Evolutionary conservation across 2,113 vertebrate genomes (phyloP).

Genomic region (Laterallus jamaicensis): DNA sequence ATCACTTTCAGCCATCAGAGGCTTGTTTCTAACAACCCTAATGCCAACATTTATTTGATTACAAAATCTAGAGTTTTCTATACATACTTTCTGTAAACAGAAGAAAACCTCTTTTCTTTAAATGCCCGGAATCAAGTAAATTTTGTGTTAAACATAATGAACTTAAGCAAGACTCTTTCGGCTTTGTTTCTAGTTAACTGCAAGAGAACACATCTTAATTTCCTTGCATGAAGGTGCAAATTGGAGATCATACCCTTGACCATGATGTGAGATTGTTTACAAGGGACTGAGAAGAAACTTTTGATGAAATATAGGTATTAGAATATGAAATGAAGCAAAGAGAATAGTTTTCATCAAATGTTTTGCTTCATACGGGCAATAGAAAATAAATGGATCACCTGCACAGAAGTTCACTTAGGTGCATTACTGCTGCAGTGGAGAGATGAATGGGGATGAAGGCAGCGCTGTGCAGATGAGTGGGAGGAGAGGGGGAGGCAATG

Average conservation of each 20-base stretch:
- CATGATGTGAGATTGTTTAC: not conserved
- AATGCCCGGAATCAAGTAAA: not conserved
- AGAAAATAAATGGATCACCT: not conserved
- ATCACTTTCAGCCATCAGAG: not conserved
- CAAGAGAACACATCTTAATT: not conserved
- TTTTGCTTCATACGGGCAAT: not conserved
- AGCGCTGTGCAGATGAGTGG: conserved; percentile 28
- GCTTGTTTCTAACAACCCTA: not conserved
- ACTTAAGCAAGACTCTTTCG: not conserved
- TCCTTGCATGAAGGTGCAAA: not conserved
- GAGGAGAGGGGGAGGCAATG: not conserved
- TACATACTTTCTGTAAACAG: not conserved
- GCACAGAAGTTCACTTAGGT: not conserved
- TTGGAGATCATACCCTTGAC: not conserved
- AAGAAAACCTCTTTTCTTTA: not conserved
- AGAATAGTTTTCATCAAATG: not conserved
- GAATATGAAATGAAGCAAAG: not conserved
- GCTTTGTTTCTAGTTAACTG: not conserved
- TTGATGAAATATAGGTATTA: not conserved
- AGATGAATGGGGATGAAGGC: not conserved
- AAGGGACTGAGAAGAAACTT: not conserved
- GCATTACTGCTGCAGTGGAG: not conserved
- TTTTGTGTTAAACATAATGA: not conserved
- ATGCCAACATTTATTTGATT: not conserved
- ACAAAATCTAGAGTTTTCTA: not conserved